Percentiles rank a stretch among this genome's conserved stretches.
These are phyloP conservation scores for Otis tarda DNA, from an alignment of 2,113 vertebrate genomes.

Conservation along the genomic window DNA sequence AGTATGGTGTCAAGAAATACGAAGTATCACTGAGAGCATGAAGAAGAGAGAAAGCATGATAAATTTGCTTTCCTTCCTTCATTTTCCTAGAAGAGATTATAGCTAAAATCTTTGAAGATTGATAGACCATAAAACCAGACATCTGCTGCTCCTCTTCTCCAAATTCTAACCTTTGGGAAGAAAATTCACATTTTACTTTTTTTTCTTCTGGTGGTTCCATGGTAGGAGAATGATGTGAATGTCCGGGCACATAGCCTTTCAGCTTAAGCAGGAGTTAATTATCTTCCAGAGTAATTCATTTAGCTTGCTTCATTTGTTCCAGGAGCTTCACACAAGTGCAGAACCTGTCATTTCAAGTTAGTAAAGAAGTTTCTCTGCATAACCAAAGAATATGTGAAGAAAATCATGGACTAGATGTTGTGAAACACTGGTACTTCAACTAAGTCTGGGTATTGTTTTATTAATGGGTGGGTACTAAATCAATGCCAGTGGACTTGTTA, in stretches of 20 bases:
- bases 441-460: not conserved
- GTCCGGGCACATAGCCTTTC: not conserved
- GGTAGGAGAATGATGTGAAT: not conserved
- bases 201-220: not conserved
- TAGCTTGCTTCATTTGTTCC: not conserved
- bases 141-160: not conserved
- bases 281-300: not conserved
- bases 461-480: not conserved
- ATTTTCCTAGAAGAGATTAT: not conserved
- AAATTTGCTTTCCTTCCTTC: not conserved
- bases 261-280: not conserved
- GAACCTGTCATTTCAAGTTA: slow-evolving; percentile 77
- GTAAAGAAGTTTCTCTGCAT: slow-evolving; percentile 71
- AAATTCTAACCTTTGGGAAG: not conserved
- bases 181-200: not conserved
- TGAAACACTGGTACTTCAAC: slow-evolving; percentile 67
- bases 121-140: not conserved
- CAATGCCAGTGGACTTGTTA: not conserved
- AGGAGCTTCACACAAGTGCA: slow-evolving; percentile 67
- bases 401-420: slow-evolving; percentile 3
- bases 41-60: not conserved
- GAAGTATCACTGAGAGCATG: not conserved
- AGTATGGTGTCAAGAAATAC: not conserved
- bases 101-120: not conserved
- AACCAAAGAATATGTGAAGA: slow-evolving; percentile 71